Evolutionary conservation across 2,113 vertebrate species (phyloP).

Genomic region (Melanostigma gelatinosum): DNA sequence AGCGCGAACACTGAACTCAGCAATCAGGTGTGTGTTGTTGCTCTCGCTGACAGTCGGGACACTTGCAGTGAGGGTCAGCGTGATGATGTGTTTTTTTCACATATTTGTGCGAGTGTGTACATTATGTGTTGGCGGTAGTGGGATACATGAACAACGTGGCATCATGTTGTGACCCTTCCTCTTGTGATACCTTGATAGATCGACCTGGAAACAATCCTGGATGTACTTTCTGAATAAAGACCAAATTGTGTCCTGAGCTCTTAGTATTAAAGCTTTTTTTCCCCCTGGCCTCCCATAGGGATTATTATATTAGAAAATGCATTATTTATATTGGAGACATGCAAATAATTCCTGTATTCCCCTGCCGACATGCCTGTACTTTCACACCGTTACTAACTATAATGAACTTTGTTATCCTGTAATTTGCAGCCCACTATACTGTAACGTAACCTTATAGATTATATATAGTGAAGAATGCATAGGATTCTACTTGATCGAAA

Average conservation of each 20-base stretch:
- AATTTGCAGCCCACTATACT: background rate
- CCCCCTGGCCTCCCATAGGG: background rate
- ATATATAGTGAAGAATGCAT: background rate
- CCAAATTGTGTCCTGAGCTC: background rate
- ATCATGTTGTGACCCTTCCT: background rate
- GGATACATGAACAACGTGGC: background rate
- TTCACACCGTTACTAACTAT: background rate
- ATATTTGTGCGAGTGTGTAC: background rate
- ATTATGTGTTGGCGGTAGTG: background rate
- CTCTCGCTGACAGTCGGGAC: constrained; percentile 13
- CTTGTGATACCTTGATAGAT: background rate
- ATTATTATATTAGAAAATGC: background rate
- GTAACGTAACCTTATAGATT: background rate
- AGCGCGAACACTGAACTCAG: constrained; percentile 38
- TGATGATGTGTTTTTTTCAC: background rate
- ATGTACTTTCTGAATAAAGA: background rate
- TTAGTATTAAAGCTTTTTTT: background rate
- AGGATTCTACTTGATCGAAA: background rate
- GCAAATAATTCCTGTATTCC: background rate
- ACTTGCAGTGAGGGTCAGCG: constrained; percentile 5
- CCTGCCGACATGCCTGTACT: background rate
- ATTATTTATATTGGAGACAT: background rate
- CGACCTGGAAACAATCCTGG: background rate
- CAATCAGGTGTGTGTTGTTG: constrained; percentile 16
- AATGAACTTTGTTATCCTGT: background rate